Base-by-base conservation (phyloP, 30 jellyfish, hydroid and myxozoan genomes). In the Haliclystus octoradiatus region DNA sequence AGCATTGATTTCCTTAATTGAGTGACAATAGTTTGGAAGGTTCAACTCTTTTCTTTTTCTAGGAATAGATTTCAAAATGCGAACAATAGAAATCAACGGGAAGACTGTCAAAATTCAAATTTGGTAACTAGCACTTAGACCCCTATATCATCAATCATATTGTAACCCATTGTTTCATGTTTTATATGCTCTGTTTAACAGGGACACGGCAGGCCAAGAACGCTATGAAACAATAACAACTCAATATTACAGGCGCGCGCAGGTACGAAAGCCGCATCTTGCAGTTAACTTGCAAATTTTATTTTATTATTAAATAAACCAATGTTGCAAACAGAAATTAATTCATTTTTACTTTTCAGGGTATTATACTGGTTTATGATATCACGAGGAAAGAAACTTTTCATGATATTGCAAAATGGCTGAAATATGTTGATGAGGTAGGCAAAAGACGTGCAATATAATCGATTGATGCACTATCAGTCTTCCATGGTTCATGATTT, bases 191-290 rank as follows among this genome's bases (percentile, higher is more conserved):
- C 25, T 15, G 19, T 32, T 24, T 64, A 23, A 2, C 63, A 89
- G 98, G 98, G 98, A 89, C 64, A 89, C 98, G 5, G 98, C 98
- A 30, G 98, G 98, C 2, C 98, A 89, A 50, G 98, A 89, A 52
- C 70, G 98, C 34, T 89, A 89, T 63, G 98, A 89, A 73, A 89
- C 98, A 65, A 89, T 89, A 7, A 89, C 98, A 34, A 89, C 98
- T 12, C 98, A 89, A 70, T 89, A 89, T 66, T 89, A 89, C 63
- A 72, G 98, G 31, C 69, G 98, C 47, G 98, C 98, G 0, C 98
- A 89, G 88, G 98, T 89, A 52, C 51, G 84, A 47, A 40, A n/a
- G n/a, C n/a, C n/a, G n/a, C n/a, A n/a, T n/a, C n/a, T n/a, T n/a
- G n/a, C n/a, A n/a, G n/a, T n/a, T n/a, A n/a, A n/a, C n/a, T n/a